Conservation (phyloP, 2,113 vertebrate genomes). For the Columba livia region DNA sequence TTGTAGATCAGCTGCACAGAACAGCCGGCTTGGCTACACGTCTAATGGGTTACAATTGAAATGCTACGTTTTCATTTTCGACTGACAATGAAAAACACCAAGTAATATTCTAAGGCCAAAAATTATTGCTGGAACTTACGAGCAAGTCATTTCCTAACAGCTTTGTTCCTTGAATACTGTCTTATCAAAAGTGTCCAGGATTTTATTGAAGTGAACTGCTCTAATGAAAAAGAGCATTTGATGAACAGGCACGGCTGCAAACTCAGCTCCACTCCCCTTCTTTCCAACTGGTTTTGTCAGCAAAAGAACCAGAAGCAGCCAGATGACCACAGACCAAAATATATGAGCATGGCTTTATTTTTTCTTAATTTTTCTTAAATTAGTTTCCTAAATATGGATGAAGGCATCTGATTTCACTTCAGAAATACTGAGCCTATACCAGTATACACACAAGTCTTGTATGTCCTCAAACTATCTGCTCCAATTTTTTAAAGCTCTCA, state of each 20-base stretch:
- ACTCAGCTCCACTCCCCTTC: neutral
- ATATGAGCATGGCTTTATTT: neutral
- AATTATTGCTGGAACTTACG: slow-evolving; percentile 71
- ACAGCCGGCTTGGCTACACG: slow-evolving; percentile 41
- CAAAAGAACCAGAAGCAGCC: slow-evolving; percentile 39
- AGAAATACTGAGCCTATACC: neutral
- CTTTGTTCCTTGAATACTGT: slow-evolving; percentile 67
- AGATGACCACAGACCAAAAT: slow-evolving; percentile 37
- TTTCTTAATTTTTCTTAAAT: neutral
- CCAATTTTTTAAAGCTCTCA: slow-evolving; percentile 47
- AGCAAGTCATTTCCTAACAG: slow-evolving; percentile 72
- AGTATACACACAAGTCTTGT: neutral
- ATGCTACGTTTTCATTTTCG: slow-evolving; percentile 77
- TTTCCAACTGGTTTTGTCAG: slow-evolving; percentile 20
- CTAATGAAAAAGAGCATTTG: slow-evolving; percentile 67
- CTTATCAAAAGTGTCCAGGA: slow-evolving; percentile 70
- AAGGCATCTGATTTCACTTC: slow-evolving; percentile 13
- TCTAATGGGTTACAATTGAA: slow-evolving; percentile 72
- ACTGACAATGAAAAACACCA: slow-evolving; percentile 74
- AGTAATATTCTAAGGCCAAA: slow-evolving; percentile 73
- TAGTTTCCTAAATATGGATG: slow-evolving; percentile 36
- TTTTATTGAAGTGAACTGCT: slow-evolving; percentile 69
- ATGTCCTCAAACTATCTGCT: slow-evolving; percentile 61
- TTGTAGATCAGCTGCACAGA: slow-evolving; percentile 73
- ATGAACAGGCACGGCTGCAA: slow-evolving; percentile 47